These are phyloP conservation scores for Drosophila pseudotakahashii DNA, from an alignment of 2,888 invertebrate genomes.

Conservation along the genomic window DNA sequence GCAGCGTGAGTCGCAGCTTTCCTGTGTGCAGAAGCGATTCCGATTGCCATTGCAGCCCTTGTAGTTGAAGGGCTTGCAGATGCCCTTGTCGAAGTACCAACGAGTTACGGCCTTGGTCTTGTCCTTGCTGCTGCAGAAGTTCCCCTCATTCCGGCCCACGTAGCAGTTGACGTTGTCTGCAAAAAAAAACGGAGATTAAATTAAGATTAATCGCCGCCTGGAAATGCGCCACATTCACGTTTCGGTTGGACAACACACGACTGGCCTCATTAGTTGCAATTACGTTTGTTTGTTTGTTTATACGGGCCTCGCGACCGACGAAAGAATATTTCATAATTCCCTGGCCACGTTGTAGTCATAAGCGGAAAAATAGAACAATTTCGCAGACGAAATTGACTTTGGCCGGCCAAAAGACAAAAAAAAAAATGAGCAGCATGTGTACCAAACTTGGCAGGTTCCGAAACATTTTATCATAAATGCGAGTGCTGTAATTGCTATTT, in stretches of 20 bases:
- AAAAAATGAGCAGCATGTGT: constrained; percentile 6
- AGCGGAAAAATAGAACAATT: constrained; percentile 41
- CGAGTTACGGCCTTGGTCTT: constrained; percentile 68
- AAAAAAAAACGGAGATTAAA: constrained; percentile 22
- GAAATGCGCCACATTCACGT: constrained; percentile 11
- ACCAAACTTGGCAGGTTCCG: constrained; percentile 20
- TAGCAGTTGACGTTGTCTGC: constrained; percentile 81
- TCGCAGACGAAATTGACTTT: constrained; percentile 16
- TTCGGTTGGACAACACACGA: constrained; percentile 3
- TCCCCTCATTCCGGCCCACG: constrained; percentile 76
- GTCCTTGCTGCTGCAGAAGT: constrained; percentile 79
- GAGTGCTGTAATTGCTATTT: constrained; percentile 24
- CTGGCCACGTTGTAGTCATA: constrained; percentile 39
- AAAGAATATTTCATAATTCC: constrained; percentile 49
- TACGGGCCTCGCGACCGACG: constrained; percentile 37
- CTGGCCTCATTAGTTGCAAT: constrained; percentile 43
- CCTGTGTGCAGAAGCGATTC: constrained; percentile 90
- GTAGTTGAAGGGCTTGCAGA: constrained; percentile 88
- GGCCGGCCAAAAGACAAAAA: neutral
- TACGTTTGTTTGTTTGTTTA: constrained; percentile 33
- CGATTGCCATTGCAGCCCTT: constrained; percentile 90
- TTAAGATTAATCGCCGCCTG: constrained; percentile 35
- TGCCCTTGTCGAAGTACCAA: constrained; percentile 89
- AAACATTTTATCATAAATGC: constrained; percentile 2
- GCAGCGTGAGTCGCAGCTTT: constrained; percentile 91